Conservation (phyloP, 2,113 vertebrate species). For the Dicrurus megarhynchus region DNA sequence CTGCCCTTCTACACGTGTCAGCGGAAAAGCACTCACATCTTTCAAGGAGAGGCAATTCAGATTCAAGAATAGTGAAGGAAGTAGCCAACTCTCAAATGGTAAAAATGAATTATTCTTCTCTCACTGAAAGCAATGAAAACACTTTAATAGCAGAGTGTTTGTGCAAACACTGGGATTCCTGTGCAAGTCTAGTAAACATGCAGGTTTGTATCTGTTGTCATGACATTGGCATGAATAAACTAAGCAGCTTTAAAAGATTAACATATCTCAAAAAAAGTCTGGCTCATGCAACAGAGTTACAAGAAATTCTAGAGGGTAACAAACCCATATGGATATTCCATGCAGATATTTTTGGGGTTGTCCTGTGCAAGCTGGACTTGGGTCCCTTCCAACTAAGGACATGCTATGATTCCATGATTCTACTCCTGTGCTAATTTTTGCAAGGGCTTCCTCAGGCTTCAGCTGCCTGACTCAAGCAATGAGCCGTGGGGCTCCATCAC, state of each 20-base stretch:
- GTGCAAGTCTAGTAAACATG: not conserved
- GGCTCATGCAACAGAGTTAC: not conserved
- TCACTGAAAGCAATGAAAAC: not conserved
- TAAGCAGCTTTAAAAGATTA: not conserved
- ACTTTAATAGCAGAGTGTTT: not conserved
- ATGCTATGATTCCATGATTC: not conserved
- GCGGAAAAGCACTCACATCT: slow-evolving; percentile 8
- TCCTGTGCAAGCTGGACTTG: not conserved
- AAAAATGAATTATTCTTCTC: slow-evolving; percentile 40
- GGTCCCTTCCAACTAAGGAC: not conserved
- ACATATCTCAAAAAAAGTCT: not conserved
- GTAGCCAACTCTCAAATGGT: not conserved
- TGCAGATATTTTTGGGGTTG: not conserved
- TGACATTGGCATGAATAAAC: not conserved
- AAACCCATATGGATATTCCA: not conserved
- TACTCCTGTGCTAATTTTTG: not conserved
- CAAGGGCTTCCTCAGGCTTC: not conserved
- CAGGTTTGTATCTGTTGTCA: not conserved
- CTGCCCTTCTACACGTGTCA: slow-evolving; percentile 7
- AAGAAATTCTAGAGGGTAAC: not conserved
- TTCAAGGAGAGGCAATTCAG: slow-evolving; percentile 52
- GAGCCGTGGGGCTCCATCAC: not conserved
- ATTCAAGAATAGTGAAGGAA: slow-evolving; percentile 59
- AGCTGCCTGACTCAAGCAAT: not conserved
- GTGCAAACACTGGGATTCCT: not conserved